Evolutionary conservation across 1,140 invertebrate genomes (phyloP).

Genomic region (Drosophila sulfurigaster): DNA sequence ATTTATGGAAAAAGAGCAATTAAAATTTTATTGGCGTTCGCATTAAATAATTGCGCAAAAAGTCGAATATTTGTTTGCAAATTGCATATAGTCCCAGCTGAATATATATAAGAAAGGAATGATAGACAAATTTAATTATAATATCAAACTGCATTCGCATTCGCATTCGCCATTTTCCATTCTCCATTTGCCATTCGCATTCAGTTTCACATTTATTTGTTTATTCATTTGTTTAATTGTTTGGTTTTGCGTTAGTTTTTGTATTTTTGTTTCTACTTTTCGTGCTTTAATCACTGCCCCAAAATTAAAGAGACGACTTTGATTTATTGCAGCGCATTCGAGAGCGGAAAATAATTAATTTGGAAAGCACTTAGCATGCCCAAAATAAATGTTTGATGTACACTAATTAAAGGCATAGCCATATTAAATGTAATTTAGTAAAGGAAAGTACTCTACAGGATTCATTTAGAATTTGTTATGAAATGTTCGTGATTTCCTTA

Average conservation of each 20-base stretch:
- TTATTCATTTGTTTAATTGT: slow-evolving; percentile 35
- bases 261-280: slow-evolving; percentile 16
- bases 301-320: slow-evolving; percentile 19
- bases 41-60: slow-evolving; percentile 72
- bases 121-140: slow-evolving; percentile 40
- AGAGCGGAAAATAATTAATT: not conserved
- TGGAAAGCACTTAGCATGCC: not conserved
- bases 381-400: not conserved
- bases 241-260: slow-evolving; percentile 23
- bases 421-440: not conserved
- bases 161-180: not conserved
- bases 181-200: slow-evolving; percentile 9
- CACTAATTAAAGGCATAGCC: not conserved
- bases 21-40: slow-evolving; percentile 75
- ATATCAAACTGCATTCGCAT: slow-evolving; percentile 13
- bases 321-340: slow-evolving; percentile 15
- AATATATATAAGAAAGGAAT: slow-evolving; percentile 12
- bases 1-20: slow-evolving; percentile 61
- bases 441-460: not conserved
- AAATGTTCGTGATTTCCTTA: too few relatives aligned
- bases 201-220: slow-evolving; percentile 18
- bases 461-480: too few relatives aligned
- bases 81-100: slow-evolving; percentile 35
- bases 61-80: slow-evolving; percentile 51
- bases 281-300: slow-evolving; percentile 21